Evolutionary conservation across 2,797 vertebrate genomes (phyloP), one percentile per base, ranked within the genome.

Genomic region (Manis javanica): DNA sequence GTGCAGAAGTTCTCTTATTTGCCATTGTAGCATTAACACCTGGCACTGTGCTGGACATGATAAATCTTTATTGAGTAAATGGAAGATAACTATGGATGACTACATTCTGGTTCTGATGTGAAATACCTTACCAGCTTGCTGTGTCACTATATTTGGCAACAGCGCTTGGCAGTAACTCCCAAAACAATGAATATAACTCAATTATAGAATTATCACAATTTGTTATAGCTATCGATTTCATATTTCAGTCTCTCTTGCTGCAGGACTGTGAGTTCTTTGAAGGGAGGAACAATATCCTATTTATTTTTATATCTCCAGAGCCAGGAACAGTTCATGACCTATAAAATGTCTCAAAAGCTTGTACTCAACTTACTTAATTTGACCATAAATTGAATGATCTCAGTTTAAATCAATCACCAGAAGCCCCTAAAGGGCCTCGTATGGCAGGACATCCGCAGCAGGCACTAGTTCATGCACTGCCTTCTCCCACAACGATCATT

Each of bases 171-270:
- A 94, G 68, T 69, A 69, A 90, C 90, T 96, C 87, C 90, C 86
- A 42, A 93, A 94, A 97, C 85, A 92, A 97, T 90, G 95, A 95
- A 8, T 89, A 87, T 95, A 97, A 96, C 81, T 85, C 81, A 91
- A 83, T 96, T 93, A 95, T 10, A 90, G 95, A 87, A 96, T 82
- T 93, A 95, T 90, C 88, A 90, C 93, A 90, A 95, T 95, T 96
- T 95, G 92, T 95, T 95, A 87, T 34, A 95, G 57, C 59, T 92
- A 95, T 87, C 87, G 94, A 79, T 92, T 97, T 96, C 87, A 39
- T 87, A 84, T 88, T 90, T 84, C 88, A 81, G 59, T 46, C 63
- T 82, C 75, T 95, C 82, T 91, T 78, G 59, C 75, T 92, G 71
- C 1, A 88, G 74, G 51, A 37, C 46, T 59, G 7, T 46, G 87